Base-by-base conservation (phyloP, 92 coral and sea anemone genomes). In the Galaxea fascicularis region DNA sequence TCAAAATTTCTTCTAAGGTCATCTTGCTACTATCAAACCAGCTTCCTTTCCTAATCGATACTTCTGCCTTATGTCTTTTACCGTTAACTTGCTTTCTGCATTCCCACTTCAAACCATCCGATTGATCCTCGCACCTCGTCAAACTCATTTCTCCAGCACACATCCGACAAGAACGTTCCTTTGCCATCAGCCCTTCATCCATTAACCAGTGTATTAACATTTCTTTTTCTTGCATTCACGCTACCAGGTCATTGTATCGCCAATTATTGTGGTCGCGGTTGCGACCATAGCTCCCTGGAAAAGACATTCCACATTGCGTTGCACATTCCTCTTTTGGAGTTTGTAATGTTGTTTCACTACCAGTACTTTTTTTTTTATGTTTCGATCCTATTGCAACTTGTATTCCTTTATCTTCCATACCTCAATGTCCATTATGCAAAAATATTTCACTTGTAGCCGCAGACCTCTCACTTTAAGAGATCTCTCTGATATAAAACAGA, bases 11-110 rank as follows among this genome's bases (percentile, higher is more conserved):
- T 73, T 87, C 91, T 31, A 88, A 58, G 27, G 92, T 91, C 92
- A 91, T 64, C 35, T 75, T 91, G 85, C 92, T 91, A 31, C 79
- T 53, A 44, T 91, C 92, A 31, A 88, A 88, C 90, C 94, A 91
- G 52, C 85, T 88, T 52, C 89, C 89, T 72, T 88, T 85, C 78
- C 91, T 77, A 44, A 87, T 70, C 46, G 89, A 82, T 49, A 51
- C 46, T 72, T 91, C 91, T 56, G 72, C 87, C 69, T 60, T 83
- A 75, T 86, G 90, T 80, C 82, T 72, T 56, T 88, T 80, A 39
- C 85, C 52, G 16, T 69, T 74, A 17, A 65, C 57, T 74, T 77
- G 82, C 65, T 68, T 79, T 53, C 82, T 76, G 68, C 91, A 90
- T 78, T 90, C 88, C 93, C 90, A 86, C 76, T 82, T 89, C 18